These are phyloP conservation scores for Sminthurides bifidus DNA, from an alignment of 1,140 invertebrate genomes.

Conservation along the genomic window DNA sequence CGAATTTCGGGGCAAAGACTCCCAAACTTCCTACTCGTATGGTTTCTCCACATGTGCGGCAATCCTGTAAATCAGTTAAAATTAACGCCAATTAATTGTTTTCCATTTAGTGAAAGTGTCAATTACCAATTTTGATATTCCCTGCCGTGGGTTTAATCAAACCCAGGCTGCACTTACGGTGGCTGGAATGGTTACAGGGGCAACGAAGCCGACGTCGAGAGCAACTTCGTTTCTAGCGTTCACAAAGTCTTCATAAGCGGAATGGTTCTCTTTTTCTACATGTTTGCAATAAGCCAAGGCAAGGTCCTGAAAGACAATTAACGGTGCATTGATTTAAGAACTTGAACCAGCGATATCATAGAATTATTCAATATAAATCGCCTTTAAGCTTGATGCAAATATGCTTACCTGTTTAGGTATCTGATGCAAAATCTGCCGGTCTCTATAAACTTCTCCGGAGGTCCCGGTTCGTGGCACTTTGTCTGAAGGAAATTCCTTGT, in stretches of 20 bases:
- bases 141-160: too few species aligned
- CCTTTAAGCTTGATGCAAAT: too few species aligned
- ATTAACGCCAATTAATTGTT: too few species aligned
- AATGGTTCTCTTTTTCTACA: constrained; percentile 45
- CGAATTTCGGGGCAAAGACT: constrained; percentile 58
- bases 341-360: too few species aligned
- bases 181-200: constrained; percentile 40
- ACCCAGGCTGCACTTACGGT: constrained; percentile 41
- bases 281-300: constrained; percentile 78
- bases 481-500: constrained; percentile 39
- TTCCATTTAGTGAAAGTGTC: too few species aligned
- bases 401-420: constrained; percentile 71
- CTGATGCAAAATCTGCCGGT: constrained; percentile 73
- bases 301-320: constrained; percentile 53
- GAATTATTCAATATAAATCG: too few species aligned
- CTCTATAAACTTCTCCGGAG: constrained; percentile 61
- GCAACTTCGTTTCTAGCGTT: constrained; percentile 84
- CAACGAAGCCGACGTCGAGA: constrained; percentile 76
- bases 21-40: constrained; percentile 52
- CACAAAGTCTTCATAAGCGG: constrained; percentile 78
- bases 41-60: constrained; percentile 49
- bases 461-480: constrained; percentile 63
- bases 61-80: constrained; percentile 40
- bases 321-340: too few species aligned
- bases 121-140: too few species aligned